Base-by-base conservation (phyloP, 92 coral and sea anemone genomes). In the Zoanthus gigantus region DNA sequence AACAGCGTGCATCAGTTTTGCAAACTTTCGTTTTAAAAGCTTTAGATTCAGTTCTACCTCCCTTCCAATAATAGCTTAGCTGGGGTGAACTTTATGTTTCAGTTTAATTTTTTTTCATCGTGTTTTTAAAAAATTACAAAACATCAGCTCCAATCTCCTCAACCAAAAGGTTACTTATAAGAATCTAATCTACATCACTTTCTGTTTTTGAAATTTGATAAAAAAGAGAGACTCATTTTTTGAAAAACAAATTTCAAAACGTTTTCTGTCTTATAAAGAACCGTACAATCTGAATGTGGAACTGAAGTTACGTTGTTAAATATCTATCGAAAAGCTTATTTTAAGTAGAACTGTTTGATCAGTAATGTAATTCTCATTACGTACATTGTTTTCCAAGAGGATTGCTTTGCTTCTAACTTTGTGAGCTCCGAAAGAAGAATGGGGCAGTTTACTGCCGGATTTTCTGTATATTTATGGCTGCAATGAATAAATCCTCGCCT, bases 401-500 rank as follows among this genome's bases (percentile, higher is more conserved):
- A 58, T 58, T 58, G 66, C 66, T 58, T 58, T 58, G 66, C 66
- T 58, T 5, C 66, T 2, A 58, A 58, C 66, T 58, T 11, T 58
- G 66, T 58, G 17, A 11, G 66, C 66, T 58, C 66, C 66, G 66
- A 45, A 50, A 50, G 71, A 81, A 81, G 61, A 81, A 81, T 81
- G 85, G 85, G 65, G 85, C 34, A 42, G 32, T 81, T 28, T 28
- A 81, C 28, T 18, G 28, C 45, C 3, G 14, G 32, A 46, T 23
- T 81, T 81, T 28, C 44, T 46, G 23, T n/a, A 12, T 10, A 7
- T 29, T 81, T 63, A 81, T 81, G 85, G 76, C 75, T 46, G 45
- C 85, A 81, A 57, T 81, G 75, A 63, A 67, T 13, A 66, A 52
- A n/a, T 29, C 85, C 44, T 81, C 85, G 85, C 66, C 60, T 44